Evolutionary conservation across 2,113 vertebrate species (phyloP), one percentile per base, ranked within the genome.

Genomic region (Scytalopus superciliaris): DNA sequence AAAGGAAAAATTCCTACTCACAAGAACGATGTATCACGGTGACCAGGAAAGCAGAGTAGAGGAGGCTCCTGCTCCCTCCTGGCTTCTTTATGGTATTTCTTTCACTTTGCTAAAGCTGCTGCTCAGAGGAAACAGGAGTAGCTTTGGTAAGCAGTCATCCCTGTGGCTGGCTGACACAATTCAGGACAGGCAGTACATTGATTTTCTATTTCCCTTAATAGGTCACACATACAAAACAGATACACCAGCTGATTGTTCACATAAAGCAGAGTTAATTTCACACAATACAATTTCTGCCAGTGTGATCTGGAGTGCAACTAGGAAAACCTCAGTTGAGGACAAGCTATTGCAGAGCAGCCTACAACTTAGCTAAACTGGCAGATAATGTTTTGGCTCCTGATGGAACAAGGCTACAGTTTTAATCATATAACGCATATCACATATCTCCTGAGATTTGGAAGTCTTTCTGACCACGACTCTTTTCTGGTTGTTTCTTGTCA

Each of bases 251-350:
- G 86, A 92, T 27, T 63, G 27, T 25, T 90, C 86, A 77, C 47
- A 64, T 89, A 75, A 93, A 90, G 79, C 68, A 93, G 83, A 90
- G 80, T 57, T 78, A 55, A 84, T 60, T 81, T 73, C 52, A 93
- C 45, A 77, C 24, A 47, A 47, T 47, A 33, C 76, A 40, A 15
- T 12, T 89, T 72, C 66, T 81, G 27, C 45, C 75, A 95, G 49
- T 1, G 0, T 30, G n/a, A 74, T 23, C 0, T 63, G 52, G 39
- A 90, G 31, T 37, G 17, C 39, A 81, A 13, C 42, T 44, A 39
- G 74, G 70, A 49, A 73, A 84, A 39, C 37, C 73, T 84, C 69
- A 67, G 68, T 0, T 39, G 23, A 19, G 33, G 37, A 28, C 18
- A 18, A 4, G 49, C 59, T 77, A 28, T 10, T 84, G 50, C 69